Evolutionary conservation across 2,113 vertebrate genomes (phyloP).

Genomic region (Petaurus breviceps): DNA sequence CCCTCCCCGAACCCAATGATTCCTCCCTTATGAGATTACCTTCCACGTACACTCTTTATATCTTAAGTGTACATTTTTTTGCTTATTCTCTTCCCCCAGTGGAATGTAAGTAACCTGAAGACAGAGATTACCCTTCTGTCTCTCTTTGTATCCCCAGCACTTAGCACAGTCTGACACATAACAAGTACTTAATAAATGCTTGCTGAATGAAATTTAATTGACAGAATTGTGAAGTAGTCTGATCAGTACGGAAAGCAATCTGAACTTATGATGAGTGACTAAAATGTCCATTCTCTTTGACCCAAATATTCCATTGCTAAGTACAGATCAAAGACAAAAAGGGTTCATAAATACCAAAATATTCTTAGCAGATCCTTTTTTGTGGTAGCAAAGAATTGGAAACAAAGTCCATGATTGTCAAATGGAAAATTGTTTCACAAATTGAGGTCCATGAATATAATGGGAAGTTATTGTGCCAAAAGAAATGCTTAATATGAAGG

Average conservation of each 20-base stretch:
- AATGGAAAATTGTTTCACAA: not conserved
- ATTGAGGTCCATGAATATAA: not conserved
- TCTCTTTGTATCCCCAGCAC: not conserved
- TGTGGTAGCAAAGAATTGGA: not conserved
- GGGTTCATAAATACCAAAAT: not conserved
- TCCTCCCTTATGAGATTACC: not conserved
- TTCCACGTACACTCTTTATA: not conserved
- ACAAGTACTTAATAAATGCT: not conserved
- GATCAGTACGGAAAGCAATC: not conserved
- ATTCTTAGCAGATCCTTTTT: not conserved
- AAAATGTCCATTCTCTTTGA: not conserved
- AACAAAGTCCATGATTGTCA: not conserved
- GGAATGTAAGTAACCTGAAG: not conserved
- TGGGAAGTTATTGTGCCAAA: not conserved
- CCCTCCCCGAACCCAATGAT: not conserved
- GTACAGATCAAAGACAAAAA: not conserved
- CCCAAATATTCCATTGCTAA: not conserved
- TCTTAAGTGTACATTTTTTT: not conserved
- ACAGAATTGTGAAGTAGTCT: not conserved
- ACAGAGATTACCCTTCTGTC: not conserved
- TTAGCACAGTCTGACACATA: not conserved
- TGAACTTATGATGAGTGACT: not conserved
- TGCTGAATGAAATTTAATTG: not conserved
- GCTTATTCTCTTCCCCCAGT: not conserved
- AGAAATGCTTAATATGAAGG: not conserved